Evolutionary conservation across 2,888 invertebrate genomes (phyloP).

Genomic region (Philereme vetulata): DNA sequence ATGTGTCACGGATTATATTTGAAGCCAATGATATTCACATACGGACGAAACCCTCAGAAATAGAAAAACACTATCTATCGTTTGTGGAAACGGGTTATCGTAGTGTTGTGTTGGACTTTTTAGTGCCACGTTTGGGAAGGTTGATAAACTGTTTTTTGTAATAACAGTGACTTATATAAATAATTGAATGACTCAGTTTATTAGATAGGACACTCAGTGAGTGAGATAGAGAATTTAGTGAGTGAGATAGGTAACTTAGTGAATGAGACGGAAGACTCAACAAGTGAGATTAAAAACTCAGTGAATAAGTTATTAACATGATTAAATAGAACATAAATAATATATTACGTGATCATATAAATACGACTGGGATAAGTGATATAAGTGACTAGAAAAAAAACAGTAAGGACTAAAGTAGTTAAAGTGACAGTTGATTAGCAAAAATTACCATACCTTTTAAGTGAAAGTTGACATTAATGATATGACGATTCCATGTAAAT

Average conservation of each 20-base stretch:
- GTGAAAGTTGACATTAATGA: slow-evolving; percentile 39
- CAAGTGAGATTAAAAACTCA: slow-evolving; percentile 2
- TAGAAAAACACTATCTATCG: slow-evolving; percentile 11
- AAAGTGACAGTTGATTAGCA: slow-evolving; percentile 29
- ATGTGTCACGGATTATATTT: slow-evolving; percentile 74
- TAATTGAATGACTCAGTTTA: slow-evolving; percentile 4
- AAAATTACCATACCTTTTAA: slow-evolving; percentile 49
- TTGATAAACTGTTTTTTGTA: slow-evolving; percentile 18
- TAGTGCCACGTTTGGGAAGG: slow-evolving; percentile 28
- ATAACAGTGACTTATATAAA: slow-evolving; percentile 17
- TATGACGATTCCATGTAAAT: slow-evolving; percentile 56
- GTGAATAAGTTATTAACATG: not conserved
- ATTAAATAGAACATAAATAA: too few relatives aligned
- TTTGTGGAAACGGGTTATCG: slow-evolving; percentile 2
- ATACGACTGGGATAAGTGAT: not conserved
- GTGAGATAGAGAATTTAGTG: not conserved
- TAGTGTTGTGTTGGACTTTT: slow-evolving; percentile 20
- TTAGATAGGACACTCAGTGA: not conserved
- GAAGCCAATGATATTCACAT: slow-evolving; percentile 20
- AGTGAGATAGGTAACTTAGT: slow-evolving; percentile 8
- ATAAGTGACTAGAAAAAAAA: slow-evolving; percentile 7
- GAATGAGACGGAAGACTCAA: slow-evolving; percentile 3
- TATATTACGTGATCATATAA: not conserved
- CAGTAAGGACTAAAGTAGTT: slow-evolving; percentile 12
- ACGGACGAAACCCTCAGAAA: not conserved